Evolutionary conservation across 1,140 invertebrate species (phyloP).

Genomic region (Sycophila sp.): DNA sequence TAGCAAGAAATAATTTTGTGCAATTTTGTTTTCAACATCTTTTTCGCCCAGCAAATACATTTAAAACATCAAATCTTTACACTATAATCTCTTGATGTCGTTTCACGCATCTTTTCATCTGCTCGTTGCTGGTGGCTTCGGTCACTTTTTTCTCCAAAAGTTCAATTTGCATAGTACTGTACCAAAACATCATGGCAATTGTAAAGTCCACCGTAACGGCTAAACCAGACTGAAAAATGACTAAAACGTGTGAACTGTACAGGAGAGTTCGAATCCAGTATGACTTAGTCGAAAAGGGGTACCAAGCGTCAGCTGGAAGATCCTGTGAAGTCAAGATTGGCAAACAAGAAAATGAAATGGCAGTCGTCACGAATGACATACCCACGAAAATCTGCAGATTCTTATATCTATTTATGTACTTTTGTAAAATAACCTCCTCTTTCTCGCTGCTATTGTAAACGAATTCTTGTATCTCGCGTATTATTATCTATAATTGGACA

Average conservation of each 20-base stretch:
- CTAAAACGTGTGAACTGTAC: slow-evolving; percentile 44
- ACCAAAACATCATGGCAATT: slow-evolving; percentile 47
- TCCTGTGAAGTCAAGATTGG: not conserved
- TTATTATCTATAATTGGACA: no score
- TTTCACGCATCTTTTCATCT: slow-evolving; percentile 33
- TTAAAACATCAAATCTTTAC: no score
- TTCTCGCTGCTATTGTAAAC: not conserved
- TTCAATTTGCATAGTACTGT: slow-evolving; percentile 46
- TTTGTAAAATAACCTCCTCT: slow-evolving; percentile 35
- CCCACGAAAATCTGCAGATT: slow-evolving; percentile 19
- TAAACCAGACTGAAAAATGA: slow-evolving; percentile 43
- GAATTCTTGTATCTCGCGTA: slow-evolving; percentile 35
- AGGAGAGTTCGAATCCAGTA: slow-evolving; percentile 33
- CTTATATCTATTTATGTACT: slow-evolving; percentile 43
- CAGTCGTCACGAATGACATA: not conserved
- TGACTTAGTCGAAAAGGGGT: slow-evolving; percentile 47
- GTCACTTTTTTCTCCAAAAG: slow-evolving; percentile 40
- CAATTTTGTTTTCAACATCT: not conserved
- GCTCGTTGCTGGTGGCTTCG: not conserved
- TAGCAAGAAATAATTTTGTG: not conserved
- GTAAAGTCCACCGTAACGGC: slow-evolving; percentile 47
- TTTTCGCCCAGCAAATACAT: not conserved
- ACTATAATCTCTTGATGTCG: slow-evolving; percentile 43
- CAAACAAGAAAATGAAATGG: slow-evolving; percentile 24
- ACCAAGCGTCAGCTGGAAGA: slow-evolving; percentile 43